Evolutionary conservation across 2,113 vertebrate species (phyloP), one percentile per base, ranked within the genome.

Genomic region (Oreochromis niloticus): DNA sequence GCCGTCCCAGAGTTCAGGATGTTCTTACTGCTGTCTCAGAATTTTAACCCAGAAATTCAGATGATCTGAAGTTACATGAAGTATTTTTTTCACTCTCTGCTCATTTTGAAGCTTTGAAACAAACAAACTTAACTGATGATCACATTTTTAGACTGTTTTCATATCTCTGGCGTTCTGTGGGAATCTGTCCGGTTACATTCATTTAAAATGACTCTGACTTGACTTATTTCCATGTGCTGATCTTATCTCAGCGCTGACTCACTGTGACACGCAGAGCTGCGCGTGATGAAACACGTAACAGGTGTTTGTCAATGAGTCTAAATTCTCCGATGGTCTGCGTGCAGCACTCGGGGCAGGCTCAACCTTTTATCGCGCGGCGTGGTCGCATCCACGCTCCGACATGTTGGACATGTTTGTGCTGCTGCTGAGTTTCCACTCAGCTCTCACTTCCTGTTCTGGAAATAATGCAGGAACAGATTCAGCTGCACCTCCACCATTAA

Each of bases 201-300:
- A 22, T 7, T 11, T 63, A 4, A 63, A 4, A 1, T 12, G 59
- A 63, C 59, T 19, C 59, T 36, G 59, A 36, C 7, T 36, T 39
- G 36, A 39, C 17, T 34, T 34, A 10, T 63, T n/a, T 36, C 59
- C 59, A 63, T 0, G 32, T 0, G 59, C 59, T 36, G 59, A 63
- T 36, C 50, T 9, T 9, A 50, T 50, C 57, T 36, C 32, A 7
- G 32, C 59, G 19, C 16, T 11, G 9, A 61, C 16, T 55, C 52
- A 1, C 52, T 11, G 52, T 11, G 2, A 55, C 46, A 48, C 30
- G 16, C 59, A n/a, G 59, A n/a, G 32, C 32, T 7, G 32, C 59
- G 4, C 9, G 17, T 0, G 17, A 3, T 63, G 32, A 12, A 63
- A 36, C 32, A 0, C 3, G 9, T 2, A 63, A 7, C 59, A 63